Evolutionary conservation across 2,113 vertebrate species (phyloP), one percentile per base, ranked within the genome.

Genomic region (Fulmarus glacialis): DNA sequence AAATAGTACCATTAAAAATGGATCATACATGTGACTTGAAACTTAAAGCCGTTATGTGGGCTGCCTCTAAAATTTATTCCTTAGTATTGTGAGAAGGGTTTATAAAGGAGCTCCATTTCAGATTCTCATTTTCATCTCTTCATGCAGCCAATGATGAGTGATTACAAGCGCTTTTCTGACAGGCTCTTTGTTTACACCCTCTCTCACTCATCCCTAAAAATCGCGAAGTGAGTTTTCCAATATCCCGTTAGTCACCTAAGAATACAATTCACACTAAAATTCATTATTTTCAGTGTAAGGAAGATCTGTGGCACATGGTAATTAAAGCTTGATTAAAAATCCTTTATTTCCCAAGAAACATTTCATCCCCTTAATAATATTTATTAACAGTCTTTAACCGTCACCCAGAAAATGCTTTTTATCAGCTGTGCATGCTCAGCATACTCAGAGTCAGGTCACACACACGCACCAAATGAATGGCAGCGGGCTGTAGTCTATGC

Each of bases 1-100:
- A 97, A 97, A 96, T 94, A 95, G 93, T 75, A 58, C 52, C 64
- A 59, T 91, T 93, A 96, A 96, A 96, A 95, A 92, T 89, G 73
- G 70, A 90, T 93, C 82, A 58, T 47, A 82, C 58, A 43, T 52
- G 77, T 94, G 82, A 84, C 80, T 93, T 22, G 20, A 82, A 79
- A 71, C 85, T 71, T 56, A 70, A 88, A 90, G 43, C 63, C 72
- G 63, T 93, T 95, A 63, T 34, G 77, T 85, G 79, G 82, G 67
- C 85, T 96, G 91, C 50, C 47, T 94, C 86, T 91, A 78, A 88
- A 95, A 81, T 92, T 90, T 62, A 62, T 84, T 75, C 73, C 55
- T 93, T 92, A 91, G 84, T 84, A 74, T 59, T 74, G 63, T 71
- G 53, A 95, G 67, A 89, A 56, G 59, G 48, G 29, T 67, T 97